Percentiles rank a stretch among this genome's conserved stretches.
Conservation (phyloP, 1,140 invertebrate species). For the Drosophila eugracilis region DNA sequence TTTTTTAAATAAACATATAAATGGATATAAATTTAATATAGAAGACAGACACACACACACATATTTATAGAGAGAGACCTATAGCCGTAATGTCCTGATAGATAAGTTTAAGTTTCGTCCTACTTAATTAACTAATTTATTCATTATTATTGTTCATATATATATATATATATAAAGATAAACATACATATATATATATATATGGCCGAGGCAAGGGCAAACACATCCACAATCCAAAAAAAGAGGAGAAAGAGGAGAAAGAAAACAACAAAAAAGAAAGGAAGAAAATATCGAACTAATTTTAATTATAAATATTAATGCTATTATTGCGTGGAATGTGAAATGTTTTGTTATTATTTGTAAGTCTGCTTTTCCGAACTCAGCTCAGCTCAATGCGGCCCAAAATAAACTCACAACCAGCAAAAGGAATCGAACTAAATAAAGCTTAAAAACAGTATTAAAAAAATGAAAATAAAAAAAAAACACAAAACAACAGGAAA, state of each 20-base stretch:
- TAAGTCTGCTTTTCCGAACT: conserved; percentile 62
- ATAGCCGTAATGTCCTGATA: conserved; percentile 49
- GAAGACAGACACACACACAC: conserved; percentile 22
- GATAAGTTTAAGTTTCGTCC: conserved; percentile 45
- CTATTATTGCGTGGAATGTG: conserved; percentile 58
- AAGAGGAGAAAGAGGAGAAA: too few relatives aligned
- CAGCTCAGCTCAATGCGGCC: conserved; percentile 57
- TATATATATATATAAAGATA: too few relatives aligned
- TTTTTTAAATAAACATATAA: conserved; percentile 48
- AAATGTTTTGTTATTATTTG: conserved; percentile 83
- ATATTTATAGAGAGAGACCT: conserved; percentile 40
- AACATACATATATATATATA: conserved; percentile 5
- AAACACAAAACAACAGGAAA: conserved; percentile 13
- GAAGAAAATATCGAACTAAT: conserved; percentile 35
- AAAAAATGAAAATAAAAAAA: conserved; percentile 28
- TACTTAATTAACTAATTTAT: conserved; percentile 63
- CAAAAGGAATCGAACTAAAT: conserved; percentile 57
- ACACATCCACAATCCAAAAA: conserved; percentile 37
- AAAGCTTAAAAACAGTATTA: conserved; percentile 74
- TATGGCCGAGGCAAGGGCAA: conserved; percentile 34
- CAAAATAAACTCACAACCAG: conserved; percentile 43
- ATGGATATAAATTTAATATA: conserved; percentile 27
- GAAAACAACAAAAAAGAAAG: conserved; percentile 2
- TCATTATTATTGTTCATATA: conserved; percentile 40
- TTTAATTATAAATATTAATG: conserved; percentile 36